Conservation (phyloP, 2,797 vertebrate species). For the Loris lydekkerianus region DNA sequence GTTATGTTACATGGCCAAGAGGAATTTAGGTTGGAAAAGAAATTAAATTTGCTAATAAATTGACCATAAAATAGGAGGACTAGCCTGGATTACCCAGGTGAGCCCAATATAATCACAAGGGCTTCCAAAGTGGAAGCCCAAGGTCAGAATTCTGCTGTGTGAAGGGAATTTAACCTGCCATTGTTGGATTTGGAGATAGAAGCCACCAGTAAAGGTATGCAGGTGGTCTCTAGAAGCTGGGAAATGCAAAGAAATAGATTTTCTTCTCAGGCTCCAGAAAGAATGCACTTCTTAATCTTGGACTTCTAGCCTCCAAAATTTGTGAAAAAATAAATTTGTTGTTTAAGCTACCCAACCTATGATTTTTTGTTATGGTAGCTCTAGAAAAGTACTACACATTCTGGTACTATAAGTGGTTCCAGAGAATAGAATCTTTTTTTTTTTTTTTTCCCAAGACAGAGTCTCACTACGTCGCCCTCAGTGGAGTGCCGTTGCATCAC, state of each 20-base stretch:
- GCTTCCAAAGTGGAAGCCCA: background rate
- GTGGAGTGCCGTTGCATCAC: too few species aligned
- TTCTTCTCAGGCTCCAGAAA: too few species aligned
- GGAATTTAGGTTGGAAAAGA: background rate
- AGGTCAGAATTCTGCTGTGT: background rate
- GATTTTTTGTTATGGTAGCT: too few species aligned
- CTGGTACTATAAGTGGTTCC: too few species aligned
- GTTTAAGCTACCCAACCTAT: too few species aligned
- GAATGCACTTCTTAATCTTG: background rate
- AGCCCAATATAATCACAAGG: background rate
- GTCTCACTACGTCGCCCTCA: too few species aligned
- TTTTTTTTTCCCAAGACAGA: too few species aligned
- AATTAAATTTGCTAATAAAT: background rate
- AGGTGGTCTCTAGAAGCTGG: background rate
- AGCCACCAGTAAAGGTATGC: background rate
- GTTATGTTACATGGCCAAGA: background rate
- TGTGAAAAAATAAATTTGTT: too few species aligned
- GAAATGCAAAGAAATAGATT: background rate
- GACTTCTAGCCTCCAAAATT: too few species aligned
- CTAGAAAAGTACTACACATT: too few species aligned
- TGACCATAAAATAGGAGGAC: background rate
- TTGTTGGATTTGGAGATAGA: background rate
- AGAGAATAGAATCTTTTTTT: too few species aligned
- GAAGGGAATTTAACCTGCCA: background rate
- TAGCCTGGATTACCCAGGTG: background rate